A percentile compares a stretch with the other conserved stretches of the same genome.
Conservation (phyloP, 2,797 vertebrate genomes). For the Furcifer pardalis region DNA sequence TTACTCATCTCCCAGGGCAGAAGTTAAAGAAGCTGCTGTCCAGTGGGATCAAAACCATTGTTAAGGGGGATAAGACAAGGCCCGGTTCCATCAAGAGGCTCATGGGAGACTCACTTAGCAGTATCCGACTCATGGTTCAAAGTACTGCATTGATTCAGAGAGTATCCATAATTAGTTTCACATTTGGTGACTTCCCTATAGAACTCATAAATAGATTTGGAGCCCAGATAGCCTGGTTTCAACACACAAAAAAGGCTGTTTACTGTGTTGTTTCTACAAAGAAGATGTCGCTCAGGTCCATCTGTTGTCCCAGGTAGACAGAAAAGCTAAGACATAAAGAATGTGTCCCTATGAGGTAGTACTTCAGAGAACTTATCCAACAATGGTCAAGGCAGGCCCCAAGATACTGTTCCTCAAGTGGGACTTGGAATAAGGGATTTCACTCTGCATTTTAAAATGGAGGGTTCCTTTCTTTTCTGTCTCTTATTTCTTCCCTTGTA, state of each 20-base stretch:
- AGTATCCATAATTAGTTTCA: background rate
- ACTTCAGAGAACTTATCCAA: background rate
- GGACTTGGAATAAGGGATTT: background rate
- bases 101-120: background rate
- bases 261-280: background rate
- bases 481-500: background rate
- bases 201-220: background rate
- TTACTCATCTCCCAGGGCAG: constrained; percentile 35
- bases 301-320: no score
- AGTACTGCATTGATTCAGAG: background rate
- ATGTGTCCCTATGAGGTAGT: background rate
- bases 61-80: constrained; percentile 26
- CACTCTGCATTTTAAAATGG: constrained; percentile 44
- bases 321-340: background rate
- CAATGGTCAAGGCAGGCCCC: background rate
- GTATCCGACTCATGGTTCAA: background rate
- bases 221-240: background rate
- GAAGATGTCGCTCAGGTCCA: fast-evolving
- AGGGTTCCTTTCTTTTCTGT: constrained; percentile 1
- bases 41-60: constrained; percentile 22
- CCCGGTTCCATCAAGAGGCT: background rate
- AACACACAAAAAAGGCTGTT: background rate
- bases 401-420: background rate
- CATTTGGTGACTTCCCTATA: background rate
- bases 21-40: constrained; percentile 26